Conservation (phyloP, 2,113 vertebrate species). For the Bujurquina vittata region DNA sequence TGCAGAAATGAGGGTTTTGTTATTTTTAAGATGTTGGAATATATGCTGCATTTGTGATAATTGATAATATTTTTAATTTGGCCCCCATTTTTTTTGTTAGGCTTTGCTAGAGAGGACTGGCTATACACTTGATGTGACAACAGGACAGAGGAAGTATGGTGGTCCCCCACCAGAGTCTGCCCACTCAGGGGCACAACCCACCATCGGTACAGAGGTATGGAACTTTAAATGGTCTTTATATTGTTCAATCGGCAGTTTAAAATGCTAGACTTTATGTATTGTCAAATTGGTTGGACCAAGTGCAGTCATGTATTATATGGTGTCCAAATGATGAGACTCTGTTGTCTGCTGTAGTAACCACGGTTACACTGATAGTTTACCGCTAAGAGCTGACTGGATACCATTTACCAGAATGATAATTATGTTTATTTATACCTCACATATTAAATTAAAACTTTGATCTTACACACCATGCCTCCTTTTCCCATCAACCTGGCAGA, state of each 20-base stretch:
- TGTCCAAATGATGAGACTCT: conserved; percentile 62
- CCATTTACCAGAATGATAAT: not conserved
- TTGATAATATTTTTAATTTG: not conserved
- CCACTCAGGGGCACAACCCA: conserved; percentile 93
- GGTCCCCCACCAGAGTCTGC: conserved; percentile 95
- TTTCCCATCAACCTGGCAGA: conserved; percentile 80
- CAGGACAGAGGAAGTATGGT: conserved; percentile 98
- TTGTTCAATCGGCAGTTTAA: not conserved
- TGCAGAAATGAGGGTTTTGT: no score
- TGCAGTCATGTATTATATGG: not conserved
- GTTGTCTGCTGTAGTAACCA: conserved; percentile 56
- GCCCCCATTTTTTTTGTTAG: conserved; percentile 69
- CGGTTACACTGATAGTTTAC: conserved; percentile 66
- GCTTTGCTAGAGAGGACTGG: conserved; percentile 96
- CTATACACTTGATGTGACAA: conserved; percentile 99
- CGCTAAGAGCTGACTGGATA: conserved; percentile 71
- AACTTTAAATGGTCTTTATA: conserved; percentile 1
- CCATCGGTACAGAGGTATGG: conserved; percentile 96
- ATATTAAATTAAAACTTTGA: not conserved
- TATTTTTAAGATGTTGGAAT: not conserved
- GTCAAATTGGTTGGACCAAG: not conserved
- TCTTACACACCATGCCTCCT: not conserved
- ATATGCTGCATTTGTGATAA: not conserved
- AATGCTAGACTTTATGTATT: not conserved
- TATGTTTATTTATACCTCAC: not conserved